Evolutionary conservation across 2,797 vertebrate genomes (phyloP).

Genomic region (Spondyliosoma cantharus): DNA sequence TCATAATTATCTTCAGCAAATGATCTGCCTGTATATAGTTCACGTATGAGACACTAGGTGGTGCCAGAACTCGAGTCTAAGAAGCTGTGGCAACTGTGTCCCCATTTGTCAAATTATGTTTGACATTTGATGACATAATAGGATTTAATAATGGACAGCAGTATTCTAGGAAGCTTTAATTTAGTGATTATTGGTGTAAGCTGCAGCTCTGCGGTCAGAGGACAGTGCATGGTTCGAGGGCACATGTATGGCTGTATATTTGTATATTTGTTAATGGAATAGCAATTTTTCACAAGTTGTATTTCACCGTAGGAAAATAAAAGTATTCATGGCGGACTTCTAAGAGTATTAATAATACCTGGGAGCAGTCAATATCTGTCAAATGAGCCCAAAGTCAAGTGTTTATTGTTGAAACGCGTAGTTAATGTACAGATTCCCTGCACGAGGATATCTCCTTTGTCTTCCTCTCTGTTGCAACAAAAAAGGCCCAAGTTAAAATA

Average conservation of each 20-base stretch:
- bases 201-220: neutral
- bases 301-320: neutral
- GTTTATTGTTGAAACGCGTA: too few relatives aligned
- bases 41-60: constrained; percentile 25
- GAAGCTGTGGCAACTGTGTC: neutral
- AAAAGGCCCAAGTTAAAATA: too few relatives aligned
- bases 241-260: neutral
- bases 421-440: too few relatives aligned
- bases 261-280: neutral
- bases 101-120: neutral
- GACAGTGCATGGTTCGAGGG: neutral
- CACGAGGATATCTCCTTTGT: too few relatives aligned
- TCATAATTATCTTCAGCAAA: neutral
- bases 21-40: neutral
- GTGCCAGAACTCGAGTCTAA: constrained; percentile 30
- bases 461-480: too few relatives aligned
- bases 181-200: neutral
- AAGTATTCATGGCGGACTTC: too few relatives aligned
- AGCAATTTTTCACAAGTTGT: neutral
- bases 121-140: neutral
- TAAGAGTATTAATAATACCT: neutral
- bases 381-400: neutral
- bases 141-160: neutral
- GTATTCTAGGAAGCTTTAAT: neutral
- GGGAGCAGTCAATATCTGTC: neutral